A percentile compares a stretch with the other conserved stretches of the same genome.
Evolutionary conservation across 1,140 invertebrate species (phyloP).

Genomic region (Coenobita brevimanus): DNA sequence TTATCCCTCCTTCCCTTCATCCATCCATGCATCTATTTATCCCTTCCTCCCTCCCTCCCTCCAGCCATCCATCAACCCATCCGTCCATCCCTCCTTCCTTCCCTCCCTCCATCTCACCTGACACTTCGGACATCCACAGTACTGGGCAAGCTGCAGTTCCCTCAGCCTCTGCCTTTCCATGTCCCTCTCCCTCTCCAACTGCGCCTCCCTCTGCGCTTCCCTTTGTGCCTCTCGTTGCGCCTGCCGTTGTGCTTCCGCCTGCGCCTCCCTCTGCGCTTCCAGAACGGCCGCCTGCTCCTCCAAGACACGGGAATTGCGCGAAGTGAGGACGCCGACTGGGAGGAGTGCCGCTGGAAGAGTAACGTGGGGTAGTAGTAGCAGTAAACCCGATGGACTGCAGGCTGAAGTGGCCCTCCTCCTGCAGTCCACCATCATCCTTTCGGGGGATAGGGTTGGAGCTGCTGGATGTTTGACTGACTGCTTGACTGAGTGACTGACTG

Average conservation of each 20-base stretch:
- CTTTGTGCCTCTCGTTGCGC: slow-evolving; percentile 58
- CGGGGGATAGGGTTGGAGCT: too few species aligned
- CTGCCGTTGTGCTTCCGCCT: too few species aligned
- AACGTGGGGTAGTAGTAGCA: neutral
- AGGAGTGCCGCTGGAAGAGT: slow-evolving; percentile 21
- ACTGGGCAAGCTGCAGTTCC: slow-evolving; percentile 66
- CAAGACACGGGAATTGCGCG: slow-evolving; percentile 37
- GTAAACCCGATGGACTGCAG: neutral
- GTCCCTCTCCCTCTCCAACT: slow-evolving; percentile 54
- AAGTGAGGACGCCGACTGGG: neutral
- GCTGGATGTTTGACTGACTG: too few species aligned
- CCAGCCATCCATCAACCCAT: too few species aligned
- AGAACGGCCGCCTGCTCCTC: slow-evolving; percentile 62
- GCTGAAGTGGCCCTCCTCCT: too few species aligned
- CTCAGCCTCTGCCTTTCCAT: slow-evolving; percentile 57
- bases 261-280: slow-evolving; percentile 59
- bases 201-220: slow-evolving; percentile 54
- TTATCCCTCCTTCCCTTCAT: neutral
- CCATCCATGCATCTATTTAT: too few species aligned
- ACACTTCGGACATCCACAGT: slow-evolving; percentile 68
- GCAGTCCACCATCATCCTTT: too few species aligned
- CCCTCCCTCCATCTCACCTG: slow-evolving; percentile 46
- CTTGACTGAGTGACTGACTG: too few species aligned
- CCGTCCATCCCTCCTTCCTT: too few species aligned
- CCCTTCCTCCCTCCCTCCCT: too few species aligned